Conservation (phyloP, 2,888 invertebrate species). For the Achlya flavicornis region DNA sequence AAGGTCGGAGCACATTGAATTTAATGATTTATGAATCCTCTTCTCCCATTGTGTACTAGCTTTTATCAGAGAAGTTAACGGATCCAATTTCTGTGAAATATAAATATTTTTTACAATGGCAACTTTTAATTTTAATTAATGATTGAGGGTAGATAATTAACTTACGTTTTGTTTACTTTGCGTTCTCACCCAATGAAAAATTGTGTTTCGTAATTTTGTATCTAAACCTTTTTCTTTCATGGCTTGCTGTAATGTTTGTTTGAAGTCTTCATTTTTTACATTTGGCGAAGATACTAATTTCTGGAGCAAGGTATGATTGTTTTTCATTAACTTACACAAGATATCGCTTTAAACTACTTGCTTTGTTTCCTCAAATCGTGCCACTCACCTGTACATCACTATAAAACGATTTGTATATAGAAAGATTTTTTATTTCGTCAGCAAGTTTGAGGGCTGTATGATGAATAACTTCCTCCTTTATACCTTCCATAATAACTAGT, state of each 20-base stretch:
- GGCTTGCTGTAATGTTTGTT: constrained; percentile 88
- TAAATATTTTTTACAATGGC: constrained; percentile 3
- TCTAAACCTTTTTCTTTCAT: constrained; percentile 92
- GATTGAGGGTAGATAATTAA: constrained; percentile 7
- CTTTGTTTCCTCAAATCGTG: not conserved
- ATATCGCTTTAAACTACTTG: not conserved
- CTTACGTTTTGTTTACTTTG: constrained; percentile 77
- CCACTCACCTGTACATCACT: constrained; percentile 89
- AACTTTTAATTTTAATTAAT: constrained; percentile 7
- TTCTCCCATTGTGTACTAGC: constrained; percentile 97
- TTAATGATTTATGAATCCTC: constrained; percentile 95
- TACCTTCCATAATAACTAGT: constrained; percentile 72
- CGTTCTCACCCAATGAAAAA: constrained; percentile 90
- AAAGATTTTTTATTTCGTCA: constrained; percentile 90
- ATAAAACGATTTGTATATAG: constrained; percentile 90
- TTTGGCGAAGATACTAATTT: constrained; percentile 90
- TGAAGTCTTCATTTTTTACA: constrained; percentile 91
- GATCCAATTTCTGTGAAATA: constrained; percentile 82
- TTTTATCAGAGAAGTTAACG: constrained; percentile 90
- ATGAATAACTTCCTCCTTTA: constrained; percentile 87
- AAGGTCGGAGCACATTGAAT: constrained; percentile 97
- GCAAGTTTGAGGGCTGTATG: constrained; percentile 90
- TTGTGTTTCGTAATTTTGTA: constrained; percentile 91
- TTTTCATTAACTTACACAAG: not conserved
- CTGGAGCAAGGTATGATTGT: constrained; percentile 68